Percentiles rank a stretch among this genome's conserved stretches.
These are phyloP conservation scores for Phytoseiulus persimilis DNA, from an alignment of 2,888 invertebrate genomes.

Conservation along the genomic window DNA sequence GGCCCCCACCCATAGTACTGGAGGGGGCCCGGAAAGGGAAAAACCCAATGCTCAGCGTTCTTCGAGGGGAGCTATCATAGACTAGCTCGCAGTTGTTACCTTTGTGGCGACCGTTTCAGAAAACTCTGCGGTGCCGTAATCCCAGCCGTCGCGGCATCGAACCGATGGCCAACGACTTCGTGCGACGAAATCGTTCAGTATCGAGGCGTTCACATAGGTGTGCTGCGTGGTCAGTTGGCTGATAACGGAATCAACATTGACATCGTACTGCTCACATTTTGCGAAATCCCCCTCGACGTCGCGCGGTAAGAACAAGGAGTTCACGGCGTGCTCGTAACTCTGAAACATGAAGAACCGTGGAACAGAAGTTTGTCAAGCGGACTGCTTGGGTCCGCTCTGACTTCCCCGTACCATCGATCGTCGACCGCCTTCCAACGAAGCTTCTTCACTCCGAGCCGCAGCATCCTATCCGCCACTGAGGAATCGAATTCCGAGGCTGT, in stretches of 20 bases:
- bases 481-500: background rate
- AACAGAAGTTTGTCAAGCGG: too few relatives aligned
- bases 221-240: background rate
- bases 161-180: background rate
- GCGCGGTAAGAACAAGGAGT: background rate
- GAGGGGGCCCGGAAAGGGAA: too few relatives aligned
- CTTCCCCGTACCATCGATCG: too few relatives aligned
- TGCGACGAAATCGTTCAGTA: background rate
- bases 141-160: conserved; percentile 7
- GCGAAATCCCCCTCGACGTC: background rate
- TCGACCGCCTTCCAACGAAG: too few relatives aligned
- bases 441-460: too few relatives aligned
- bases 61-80: too few relatives aligned
- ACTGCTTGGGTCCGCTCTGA: too few relatives aligned
- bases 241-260: background rate
- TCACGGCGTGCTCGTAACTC: background rate
- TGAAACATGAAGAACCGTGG: background rate
- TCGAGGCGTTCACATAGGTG: background rate
- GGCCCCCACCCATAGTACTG: too few relatives aligned
- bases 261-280: background rate
- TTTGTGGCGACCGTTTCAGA: background rate
- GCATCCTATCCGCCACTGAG: too few relatives aligned
- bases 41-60: too few relatives aligned
- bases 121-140: background rate
- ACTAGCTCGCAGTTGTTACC: background rate